phyloP scores from a whole-genome alignment of 2,888 invertebrate species.

The Anagyrus pseudococci region DNA sequence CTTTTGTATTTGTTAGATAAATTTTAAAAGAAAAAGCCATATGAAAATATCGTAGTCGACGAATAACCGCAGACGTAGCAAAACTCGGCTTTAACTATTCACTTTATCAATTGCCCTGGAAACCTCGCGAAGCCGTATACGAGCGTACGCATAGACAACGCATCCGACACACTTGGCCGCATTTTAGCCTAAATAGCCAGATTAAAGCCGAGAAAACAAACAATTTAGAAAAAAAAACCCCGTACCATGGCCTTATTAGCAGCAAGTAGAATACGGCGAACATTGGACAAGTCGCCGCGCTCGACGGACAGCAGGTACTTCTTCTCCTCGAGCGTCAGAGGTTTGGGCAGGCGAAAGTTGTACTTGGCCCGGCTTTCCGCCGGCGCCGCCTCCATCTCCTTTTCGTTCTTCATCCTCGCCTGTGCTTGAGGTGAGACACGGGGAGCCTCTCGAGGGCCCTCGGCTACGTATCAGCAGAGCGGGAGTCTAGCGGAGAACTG shows the following conservation, averaged over 20 bases:
- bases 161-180: background rate
- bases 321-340: conserved; percentile 83
- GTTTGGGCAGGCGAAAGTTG: conserved; percentile 69
- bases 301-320: conserved; percentile 92
- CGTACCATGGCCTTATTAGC: conserved; percentile 42
- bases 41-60: too few species aligned
- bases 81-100: background rate
- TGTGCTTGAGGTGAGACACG: too few species aligned
- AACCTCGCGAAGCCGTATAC: background rate
- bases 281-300: conserved; percentile 89
- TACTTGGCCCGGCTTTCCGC: conserved; percentile 45
- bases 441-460: too few species aligned
- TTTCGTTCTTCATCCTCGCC: conserved; percentile 7
- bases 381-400: conserved; percentile 39
- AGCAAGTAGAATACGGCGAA: conserved; percentile 68
- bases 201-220: background rate
- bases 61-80: background rate
- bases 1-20: too few species aligned
- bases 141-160: too few species aligned
- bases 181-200: background rate
- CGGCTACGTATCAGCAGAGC: too few species aligned
- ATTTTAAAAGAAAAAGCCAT: too few species aligned
- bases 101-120: background rate
- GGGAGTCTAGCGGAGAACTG: too few species aligned
- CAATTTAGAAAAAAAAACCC: background rate